Conservation (phyloP, 2,888 invertebrate genomes). For the Chelonus formosanus region DNA sequence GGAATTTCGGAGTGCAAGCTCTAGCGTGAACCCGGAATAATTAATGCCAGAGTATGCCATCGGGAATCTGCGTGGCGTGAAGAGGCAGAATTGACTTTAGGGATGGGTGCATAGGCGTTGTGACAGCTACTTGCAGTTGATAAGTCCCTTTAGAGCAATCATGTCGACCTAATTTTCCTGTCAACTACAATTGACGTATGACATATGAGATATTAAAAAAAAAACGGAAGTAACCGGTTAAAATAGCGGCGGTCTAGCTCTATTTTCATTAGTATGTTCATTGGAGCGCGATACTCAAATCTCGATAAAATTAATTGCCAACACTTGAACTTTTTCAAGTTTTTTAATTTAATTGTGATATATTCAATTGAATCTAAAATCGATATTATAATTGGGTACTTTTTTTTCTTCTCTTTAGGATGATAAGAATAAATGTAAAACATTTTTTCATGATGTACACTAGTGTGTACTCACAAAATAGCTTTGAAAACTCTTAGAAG, state of each 20-base stretch:
- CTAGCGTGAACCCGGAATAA: conserved; percentile 29
- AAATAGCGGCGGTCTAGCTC: neutral
- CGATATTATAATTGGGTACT: neutral
- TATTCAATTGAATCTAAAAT: neutral
- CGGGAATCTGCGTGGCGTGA: conserved; percentile 20
- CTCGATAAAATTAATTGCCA: neutral
- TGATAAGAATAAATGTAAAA: too few species aligned
- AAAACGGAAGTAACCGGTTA: neutral
- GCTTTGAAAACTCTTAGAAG: too few species aligned
- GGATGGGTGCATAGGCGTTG: conserved; percentile 16
- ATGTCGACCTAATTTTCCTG: conserved; percentile 21
- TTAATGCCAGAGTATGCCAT: conserved; percentile 26
- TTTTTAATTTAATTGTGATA: neutral
- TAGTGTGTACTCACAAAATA: too few species aligned
- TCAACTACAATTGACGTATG: conserved; percentile 1
- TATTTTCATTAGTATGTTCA: conserved; percentile 15
- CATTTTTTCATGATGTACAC: too few species aligned
- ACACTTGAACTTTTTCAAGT: neutral
- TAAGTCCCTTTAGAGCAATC: conserved; percentile 23
- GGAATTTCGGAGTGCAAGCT: conserved; percentile 24
- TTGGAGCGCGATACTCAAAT: neutral
- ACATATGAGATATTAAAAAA: neutral
- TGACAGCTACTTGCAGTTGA: conserved; percentile 23
- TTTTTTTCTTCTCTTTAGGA: too few species aligned
- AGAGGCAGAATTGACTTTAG: conserved; percentile 22